Evolutionary conservation across 2,888 invertebrate species (phyloP).

Genomic region (Cyrtodaria siliqua): DNA sequence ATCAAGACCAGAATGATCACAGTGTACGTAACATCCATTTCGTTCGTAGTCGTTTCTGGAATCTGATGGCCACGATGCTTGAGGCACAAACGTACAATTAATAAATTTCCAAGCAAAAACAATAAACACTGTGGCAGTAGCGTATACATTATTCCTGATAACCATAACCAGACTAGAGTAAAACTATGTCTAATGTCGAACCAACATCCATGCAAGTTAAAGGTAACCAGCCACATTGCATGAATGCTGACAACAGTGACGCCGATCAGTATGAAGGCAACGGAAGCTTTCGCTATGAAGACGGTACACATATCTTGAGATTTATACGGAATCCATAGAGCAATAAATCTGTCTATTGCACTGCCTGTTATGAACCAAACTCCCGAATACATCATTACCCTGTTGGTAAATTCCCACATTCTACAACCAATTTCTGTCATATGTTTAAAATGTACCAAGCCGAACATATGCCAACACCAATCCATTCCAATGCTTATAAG

Average conservation of each 20-base stretch:
- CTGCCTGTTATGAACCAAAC: conserved; percentile 79
- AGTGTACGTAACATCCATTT: conserved; percentile 58
- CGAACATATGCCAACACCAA: conserved; percentile 70
- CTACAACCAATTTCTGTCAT: conserved; percentile 76
- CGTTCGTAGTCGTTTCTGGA: conserved; percentile 40
- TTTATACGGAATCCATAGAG: conserved; percentile 69
- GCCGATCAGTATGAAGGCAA: conserved; percentile 70
- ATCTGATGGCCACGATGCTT: conserved; percentile 55
- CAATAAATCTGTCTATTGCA: conserved; percentile 75
- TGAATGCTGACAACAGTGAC: conserved; percentile 78
- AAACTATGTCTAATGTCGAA: background rate
- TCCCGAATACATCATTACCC: conserved; percentile 73
- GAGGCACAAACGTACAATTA: conserved; percentile 63
- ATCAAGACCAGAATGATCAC: conserved; percentile 57
- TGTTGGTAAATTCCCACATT: conserved; percentile 74
- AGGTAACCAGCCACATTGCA: conserved; percentile 79
- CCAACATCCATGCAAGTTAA: conserved; percentile 58
- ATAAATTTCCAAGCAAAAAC: conserved; percentile 65
- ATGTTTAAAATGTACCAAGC: conserved; percentile 62
- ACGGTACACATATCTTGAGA: conserved; percentile 73
- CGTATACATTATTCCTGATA: conserved; percentile 73
- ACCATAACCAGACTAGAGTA: conserved; percentile 74
- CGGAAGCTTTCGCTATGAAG: conserved; percentile 76
- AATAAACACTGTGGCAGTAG: conserved; percentile 75
- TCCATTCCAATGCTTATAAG: conserved; percentile 70